Base-by-base conservation (phyloP, 2,888 invertebrate genomes). In the Nasonovia ribisnigri region DNA sequence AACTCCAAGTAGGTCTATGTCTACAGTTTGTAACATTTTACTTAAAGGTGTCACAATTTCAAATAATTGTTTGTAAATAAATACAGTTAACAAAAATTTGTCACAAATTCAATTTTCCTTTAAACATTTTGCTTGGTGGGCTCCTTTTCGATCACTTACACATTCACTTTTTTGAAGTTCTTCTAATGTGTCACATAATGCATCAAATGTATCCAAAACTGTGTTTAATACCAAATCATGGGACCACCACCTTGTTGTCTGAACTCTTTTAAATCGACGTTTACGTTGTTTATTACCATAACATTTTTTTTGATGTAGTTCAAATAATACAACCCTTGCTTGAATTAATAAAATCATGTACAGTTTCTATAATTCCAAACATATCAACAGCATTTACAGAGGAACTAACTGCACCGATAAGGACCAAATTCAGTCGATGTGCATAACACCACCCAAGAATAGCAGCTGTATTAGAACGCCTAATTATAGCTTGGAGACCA, bases 401-500 rank as follows among this genome's bases (percentile, higher is more conserved):
- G n/a, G n/a, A 77, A 77, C 77, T 36, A 36, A 77, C 77, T 13
- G 77, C 36, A 77, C 42, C 36, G 16, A 11, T 77, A 36, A 77
- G 16, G 43, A 84, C 84, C 84, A 84, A 84, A 46, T 84, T 84
- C 84, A 84, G 46, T 10, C 43, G 84, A 3, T 84, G 84, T 10
- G 84, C 43, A 46, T 84, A 84, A 43, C 84, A 84, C 84, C 84
- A 84, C 26, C 26, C 46, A 46, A 84, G 46, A 84, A 84, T 29
- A 43, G 84, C 84, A 84, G 84, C 43, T 3, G 43, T 43, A 84
- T 84, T 84, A 26, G 46, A 84, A 84, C 84, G 84, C 43, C 43
- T 84, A 26, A 84, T 84, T 84, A 84, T 84, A 29, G 84, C 84
- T 43, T 84, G 84, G 24, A 84, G 43, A 29, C 84, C 84, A 84